A percentile compares a stretch with the other conserved stretches of the same genome.
Conservation (phyloP, 2,113 vertebrate genomes). For the Patagioenas fasciata region DNA sequence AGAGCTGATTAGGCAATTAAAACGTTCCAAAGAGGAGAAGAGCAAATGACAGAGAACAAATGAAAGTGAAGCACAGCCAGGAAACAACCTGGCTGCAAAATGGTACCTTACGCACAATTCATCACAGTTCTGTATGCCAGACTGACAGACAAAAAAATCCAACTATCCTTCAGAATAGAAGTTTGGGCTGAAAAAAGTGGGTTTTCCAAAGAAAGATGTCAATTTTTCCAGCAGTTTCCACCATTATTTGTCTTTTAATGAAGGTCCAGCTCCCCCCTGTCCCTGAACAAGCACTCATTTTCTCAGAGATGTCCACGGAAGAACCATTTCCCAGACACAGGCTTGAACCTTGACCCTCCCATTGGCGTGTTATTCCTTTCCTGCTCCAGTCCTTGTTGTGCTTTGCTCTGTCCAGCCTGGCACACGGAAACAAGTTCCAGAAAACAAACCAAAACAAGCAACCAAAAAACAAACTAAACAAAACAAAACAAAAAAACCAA, state of each 20-base stretch:
- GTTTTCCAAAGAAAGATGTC: background rate
- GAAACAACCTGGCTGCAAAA: background rate
- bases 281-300: background rate
- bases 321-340: background rate
- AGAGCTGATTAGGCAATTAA: background rate
- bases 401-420: background rate
- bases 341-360: background rate
- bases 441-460: background rate
- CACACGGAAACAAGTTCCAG: background rate
- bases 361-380: background rate
- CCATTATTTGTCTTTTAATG: background rate
- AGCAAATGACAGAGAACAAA: background rate
- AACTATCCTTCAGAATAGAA: background rate
- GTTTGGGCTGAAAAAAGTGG: background rate
- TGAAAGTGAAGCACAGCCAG: background rate
- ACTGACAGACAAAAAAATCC: background rate
- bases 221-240: background rate
- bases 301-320: background rate
- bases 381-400: background rate
- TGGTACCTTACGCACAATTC: background rate
- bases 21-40: constrained; percentile 3
- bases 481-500: background rate
- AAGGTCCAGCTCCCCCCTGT: background rate
- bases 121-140: background rate
- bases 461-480: too few species aligned